These are phyloP conservation scores for Chondrilla cf. caribensis DNA, from an alignment of 37 sponge, comb jelly and placozoan species.

Conservation along the genomic window DNA sequence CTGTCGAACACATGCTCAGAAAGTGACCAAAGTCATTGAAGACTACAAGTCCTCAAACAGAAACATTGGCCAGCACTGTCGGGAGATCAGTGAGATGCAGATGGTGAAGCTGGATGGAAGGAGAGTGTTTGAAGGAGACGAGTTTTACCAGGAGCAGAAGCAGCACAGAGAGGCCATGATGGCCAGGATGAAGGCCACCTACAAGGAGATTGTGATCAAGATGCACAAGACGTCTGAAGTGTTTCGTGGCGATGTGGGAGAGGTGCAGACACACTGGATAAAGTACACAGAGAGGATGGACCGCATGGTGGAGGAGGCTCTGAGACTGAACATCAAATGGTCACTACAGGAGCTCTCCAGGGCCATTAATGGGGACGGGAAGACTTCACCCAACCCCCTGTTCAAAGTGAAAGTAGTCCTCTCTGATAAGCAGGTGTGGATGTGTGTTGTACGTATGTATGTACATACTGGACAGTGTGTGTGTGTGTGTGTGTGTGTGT, in stretches of 20 bases:
- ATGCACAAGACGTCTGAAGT: slow-evolving; percentile 81
- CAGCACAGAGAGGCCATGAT: slow-evolving; percentile 58
- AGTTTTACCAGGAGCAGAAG: slow-evolving; percentile 84
- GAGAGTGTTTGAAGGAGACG: slow-evolving; percentile 83
- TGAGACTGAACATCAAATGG: slow-evolving; percentile 95
- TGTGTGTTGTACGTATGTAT: not conserved
- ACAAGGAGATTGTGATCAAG: slow-evolving; percentile 71
- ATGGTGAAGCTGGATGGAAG: slow-evolving; percentile 83
- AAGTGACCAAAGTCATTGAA: slow-evolving; percentile 67
- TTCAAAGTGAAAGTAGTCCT: slow-evolving; percentile 90
- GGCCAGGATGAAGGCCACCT: slow-evolving; percentile 57
- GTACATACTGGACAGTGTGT: too few relatives aligned
- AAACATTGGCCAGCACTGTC: slow-evolving; percentile 68
- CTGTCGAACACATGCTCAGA: slow-evolving; percentile 79
- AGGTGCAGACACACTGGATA: slow-evolving; percentile 80
- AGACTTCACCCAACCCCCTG: slow-evolving; percentile 86
- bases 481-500: not conserved
- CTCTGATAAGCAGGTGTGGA: slow-evolving; percentile 26
- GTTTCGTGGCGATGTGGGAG: slow-evolving; percentile 78
- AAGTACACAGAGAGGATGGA: slow-evolving; percentile 91
- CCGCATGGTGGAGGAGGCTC: slow-evolving; percentile 94
- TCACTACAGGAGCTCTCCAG: slow-evolving; percentile 89
- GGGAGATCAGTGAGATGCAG: slow-evolving; percentile 79
- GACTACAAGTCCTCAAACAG: slow-evolving; percentile 84
- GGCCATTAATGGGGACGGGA: slow-evolving; percentile 93